Base-by-base conservation (phyloP, 2,113 vertebrate genomes). In the Falco punctatus region DNA sequence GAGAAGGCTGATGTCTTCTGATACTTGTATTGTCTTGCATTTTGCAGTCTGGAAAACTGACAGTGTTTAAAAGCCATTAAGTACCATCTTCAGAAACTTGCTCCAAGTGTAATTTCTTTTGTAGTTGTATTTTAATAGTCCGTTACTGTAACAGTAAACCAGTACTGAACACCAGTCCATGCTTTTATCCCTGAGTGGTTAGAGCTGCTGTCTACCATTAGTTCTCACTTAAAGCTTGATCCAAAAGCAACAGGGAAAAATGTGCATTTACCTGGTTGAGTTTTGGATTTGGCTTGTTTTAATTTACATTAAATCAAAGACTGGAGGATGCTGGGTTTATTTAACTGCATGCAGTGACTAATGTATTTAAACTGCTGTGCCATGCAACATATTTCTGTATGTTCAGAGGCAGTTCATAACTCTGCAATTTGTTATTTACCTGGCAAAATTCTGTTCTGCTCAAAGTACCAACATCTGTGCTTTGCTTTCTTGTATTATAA, bases 161-260 rank as follows among this genome's bases (percentile, higher is more conserved):
- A 66, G 35, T 44, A 40, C 35, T 48, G 54, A 91, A 26, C 70
- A 64, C 18, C 30, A 86, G 22, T 55, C 1, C 0, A 44, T 73
- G 24, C 54, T 82, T 94, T 88, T 54, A 6, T 77, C 13, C 32
- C 55, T 11, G 30, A 90, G 57, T 61, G 33, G n/a, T 48, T 77
- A 72, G 55, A 90, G 19, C 70, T 67, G 78, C 88, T 82, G 69
- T 88, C 86, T 87, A 10, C 73, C 30, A 61, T 94, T 54, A 85
- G 58, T 69, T 91, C 71, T 91, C 66, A 75, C 67, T 69, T 92
- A 69, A 78, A 79, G 40, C 86, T 81, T 87, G 65, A 40, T 95
- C 83, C 91, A 95, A 91, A 96, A 58, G 69, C 90, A 93, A n/a
- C 66, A 88, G 32, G 21, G 33, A 28, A 91, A 59, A 85, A 85